Base-by-base conservation (phyloP, 2,797 vertebrate species). In the Gymnopithys bicolor region DNA sequence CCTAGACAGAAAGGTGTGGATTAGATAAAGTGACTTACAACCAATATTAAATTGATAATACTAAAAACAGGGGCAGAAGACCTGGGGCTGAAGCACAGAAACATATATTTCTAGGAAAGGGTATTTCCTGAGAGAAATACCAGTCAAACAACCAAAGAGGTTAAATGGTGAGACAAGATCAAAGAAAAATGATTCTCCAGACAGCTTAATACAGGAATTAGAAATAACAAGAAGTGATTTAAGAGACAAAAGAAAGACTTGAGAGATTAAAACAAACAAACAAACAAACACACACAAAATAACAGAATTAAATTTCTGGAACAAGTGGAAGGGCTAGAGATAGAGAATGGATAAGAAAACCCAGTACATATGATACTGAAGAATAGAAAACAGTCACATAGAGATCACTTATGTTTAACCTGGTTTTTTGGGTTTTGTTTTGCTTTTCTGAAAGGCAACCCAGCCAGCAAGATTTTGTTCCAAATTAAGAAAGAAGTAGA, bases 321-420 rank as follows among this genome's bases (percentile, higher is more conserved):
- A 80, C 23, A 85, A 75, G 5, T 45, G 48, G 66, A 87, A 56
- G 13, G 12, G 25, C 13, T 56, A 73, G 35, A 67, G 13, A 35
- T 8, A 5, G 3, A 51, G 11, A 87, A 76, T 11, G 18, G 7
- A 9, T 59, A 37, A 49, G 32, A 84, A 64, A 71, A 78, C 12
- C 58, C 16, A 39, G n/a, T 23, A 24, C 5, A 3, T 5, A n/a
- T 0, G 0, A n/a, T 37, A 63, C 10, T 32, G 13, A 69, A 3
- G 28, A 84, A 37, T 37, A 37, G 10, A 37, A 37, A 37, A 37
- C 9, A 37, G 37, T 37, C 11, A 37, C 37, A 37, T 37, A 37
- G 37, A 37, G 6, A 45, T 22, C 18, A 60, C 19, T 63, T 11
- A 22, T 14, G 32, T 56, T 77, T 90, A 37, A 77, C 8, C 17